A percentile compares a stretch with the other conserved stretches of the same genome.
phyloP scores from a whole-genome alignment of 2,888 invertebrate genomes.

The Oscheius onirici region DNA sequence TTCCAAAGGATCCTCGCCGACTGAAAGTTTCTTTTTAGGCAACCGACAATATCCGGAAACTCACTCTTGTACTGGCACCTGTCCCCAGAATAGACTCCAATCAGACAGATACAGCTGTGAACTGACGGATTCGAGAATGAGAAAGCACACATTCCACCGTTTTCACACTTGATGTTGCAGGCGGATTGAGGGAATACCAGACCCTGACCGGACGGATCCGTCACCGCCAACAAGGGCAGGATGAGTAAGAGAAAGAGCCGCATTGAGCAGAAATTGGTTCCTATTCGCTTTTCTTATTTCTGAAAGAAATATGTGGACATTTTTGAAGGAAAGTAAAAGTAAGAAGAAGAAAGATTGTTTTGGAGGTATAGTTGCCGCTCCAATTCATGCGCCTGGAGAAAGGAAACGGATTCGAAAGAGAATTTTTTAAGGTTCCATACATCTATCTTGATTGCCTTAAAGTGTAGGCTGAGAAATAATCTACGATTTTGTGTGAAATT shows the following conservation, averaged over 20 bases:
- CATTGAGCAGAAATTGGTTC: background rate
- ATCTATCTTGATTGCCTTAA: no score
- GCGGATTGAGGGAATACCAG: conserved; percentile 46
- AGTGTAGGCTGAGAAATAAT: no score
- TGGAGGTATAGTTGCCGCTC: background rate
- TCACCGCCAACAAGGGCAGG: conserved; percentile 35
- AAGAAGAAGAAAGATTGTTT: background rate
- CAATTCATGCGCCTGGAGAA: no score
- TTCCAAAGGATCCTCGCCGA: conserved; percentile 30
- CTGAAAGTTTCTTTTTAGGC: conserved; percentile 3
- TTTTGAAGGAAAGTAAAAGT: background rate
- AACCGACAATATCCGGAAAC: background rate
- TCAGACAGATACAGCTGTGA: conserved; percentile 65
- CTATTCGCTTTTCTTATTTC: background rate
- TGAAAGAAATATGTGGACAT: background rate
- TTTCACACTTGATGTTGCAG: conserved; percentile 53
- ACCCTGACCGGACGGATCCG: conserved; percentile 38
- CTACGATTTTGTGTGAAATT: no score
- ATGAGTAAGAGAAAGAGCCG: conserved; percentile 28
- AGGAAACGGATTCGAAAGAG: no score
- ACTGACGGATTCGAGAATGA: conserved; percentile 39
- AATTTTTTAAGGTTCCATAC: no score
- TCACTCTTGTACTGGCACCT: conserved; percentile 49
- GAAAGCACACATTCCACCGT: conserved; percentile 60
- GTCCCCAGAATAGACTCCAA: conserved; percentile 63